Evolutionary conservation across 2,888 invertebrate species (phyloP).

Genomic region (Cephus runcator): DNA sequence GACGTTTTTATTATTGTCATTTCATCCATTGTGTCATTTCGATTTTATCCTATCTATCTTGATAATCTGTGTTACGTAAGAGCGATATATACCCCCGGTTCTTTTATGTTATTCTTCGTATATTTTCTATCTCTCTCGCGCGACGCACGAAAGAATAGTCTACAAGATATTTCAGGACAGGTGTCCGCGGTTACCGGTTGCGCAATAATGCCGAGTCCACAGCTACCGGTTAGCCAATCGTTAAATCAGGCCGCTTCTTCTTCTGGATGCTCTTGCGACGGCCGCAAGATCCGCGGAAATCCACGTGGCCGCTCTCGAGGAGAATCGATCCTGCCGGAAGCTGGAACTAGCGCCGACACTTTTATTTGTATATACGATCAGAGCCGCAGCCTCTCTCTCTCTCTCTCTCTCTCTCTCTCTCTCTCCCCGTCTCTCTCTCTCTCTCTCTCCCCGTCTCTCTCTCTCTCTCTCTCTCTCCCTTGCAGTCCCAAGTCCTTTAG

Average conservation of each 20-base stretch:
- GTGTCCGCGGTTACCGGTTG: background rate
- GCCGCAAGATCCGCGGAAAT: background rate
- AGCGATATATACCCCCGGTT: background rate
- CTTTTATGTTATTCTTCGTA: background rate
- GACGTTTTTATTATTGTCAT: background rate
- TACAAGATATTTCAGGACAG: background rate
- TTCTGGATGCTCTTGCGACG: background rate
- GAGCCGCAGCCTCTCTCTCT: background rate
- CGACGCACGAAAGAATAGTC: background rate
- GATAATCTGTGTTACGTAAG: background rate
- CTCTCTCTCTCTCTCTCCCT: background rate
- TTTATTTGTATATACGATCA: background rate
- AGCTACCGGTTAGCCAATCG: background rate
- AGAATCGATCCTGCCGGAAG: background rate
- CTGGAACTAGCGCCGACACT: background rate
- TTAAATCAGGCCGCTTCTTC: background rate
- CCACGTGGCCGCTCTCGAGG: background rate
- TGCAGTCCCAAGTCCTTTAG: background rate
- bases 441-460: too few species aligned
- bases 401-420: too few species aligned
- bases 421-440: too few species aligned
- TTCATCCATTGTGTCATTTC: background rate
- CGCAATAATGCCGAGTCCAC: background rate
- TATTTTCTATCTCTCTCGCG: background rate
- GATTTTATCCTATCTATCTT: background rate